These are phyloP conservation scores for Ericerus pela DNA, from an alignment of 1,140 invertebrate genomes.

Conservation along the genomic window DNA sequence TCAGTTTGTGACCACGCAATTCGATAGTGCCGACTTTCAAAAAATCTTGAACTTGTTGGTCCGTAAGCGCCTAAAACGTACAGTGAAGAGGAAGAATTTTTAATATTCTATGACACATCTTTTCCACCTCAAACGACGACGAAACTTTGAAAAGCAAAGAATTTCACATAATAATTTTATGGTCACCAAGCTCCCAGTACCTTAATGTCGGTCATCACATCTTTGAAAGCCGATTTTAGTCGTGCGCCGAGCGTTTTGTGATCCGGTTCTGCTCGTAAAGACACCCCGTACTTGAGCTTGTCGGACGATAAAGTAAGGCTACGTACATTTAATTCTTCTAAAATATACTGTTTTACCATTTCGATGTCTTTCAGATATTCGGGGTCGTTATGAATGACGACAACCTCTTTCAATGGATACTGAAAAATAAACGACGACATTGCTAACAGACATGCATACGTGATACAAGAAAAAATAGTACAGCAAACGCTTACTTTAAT, in stretches of 20 bases:
- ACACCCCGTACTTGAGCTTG: conserved; percentile 85
- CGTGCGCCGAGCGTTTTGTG: conserved; percentile 69
- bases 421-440: conserved; percentile 22
- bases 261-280: conserved; percentile 85
- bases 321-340: conserved; percentile 88
- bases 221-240: conserved; percentile 79
- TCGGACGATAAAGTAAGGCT: conserved; percentile 77
- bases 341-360: conserved; percentile 69
- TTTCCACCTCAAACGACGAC: neutral
- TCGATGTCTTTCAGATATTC: conserved; percentile 65
- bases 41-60: conserved; percentile 65
- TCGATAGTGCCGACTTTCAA: conserved; percentile 52
- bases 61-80: conserved; percentile 42
- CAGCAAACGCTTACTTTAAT: conserved; percentile 45
- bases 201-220: conserved; percentile 67
- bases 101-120: neutral
- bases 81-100: too few species aligned
- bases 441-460: neutral
- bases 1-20: conserved; percentile 59
- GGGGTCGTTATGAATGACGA: conserved; percentile 79
- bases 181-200: too few species aligned
- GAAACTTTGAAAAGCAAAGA: too few species aligned
- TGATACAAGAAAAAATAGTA: neutral
- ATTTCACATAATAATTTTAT: too few species aligned
- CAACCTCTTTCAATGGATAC: conserved; percentile 89